These are phyloP conservation scores for Drosophila novamexicana DNA, from an alignment of 1,140 invertebrate species.

Conservation along the genomic window DNA sequence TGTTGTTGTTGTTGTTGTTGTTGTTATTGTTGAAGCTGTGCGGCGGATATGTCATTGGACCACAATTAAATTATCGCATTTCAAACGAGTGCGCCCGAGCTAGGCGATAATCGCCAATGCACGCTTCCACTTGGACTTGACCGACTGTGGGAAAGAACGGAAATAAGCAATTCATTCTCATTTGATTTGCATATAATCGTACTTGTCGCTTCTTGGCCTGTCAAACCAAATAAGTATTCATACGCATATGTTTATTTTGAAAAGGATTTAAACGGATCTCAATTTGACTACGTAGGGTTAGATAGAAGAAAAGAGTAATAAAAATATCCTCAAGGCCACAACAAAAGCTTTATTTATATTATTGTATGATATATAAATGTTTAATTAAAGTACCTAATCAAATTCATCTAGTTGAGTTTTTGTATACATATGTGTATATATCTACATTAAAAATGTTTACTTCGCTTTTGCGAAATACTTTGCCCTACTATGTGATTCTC, in stretches of 20 bases:
- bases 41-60: slow-evolving; percentile 67
- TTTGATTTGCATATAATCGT: slow-evolving; percentile 72
- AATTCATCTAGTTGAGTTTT: no score
- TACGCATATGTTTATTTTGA: slow-evolving; percentile 20
- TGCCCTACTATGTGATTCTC: no score
- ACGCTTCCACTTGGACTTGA: slow-evolving; percentile 40
- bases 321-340: no score
- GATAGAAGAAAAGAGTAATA: neutral
- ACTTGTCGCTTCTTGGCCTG: slow-evolving; percentile 9
- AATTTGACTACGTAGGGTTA: slow-evolving; percentile 5
- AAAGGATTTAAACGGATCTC: neutral
- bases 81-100: slow-evolving; percentile 63
- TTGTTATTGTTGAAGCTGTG: slow-evolving; percentile 22
- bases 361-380: no score
- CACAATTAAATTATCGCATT: slow-evolving; percentile 84
- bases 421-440: no score
- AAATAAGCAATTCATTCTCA: slow-evolving; percentile 53
- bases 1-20: slow-evolving; percentile 8
- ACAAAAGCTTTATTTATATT: no score
- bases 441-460: no score
- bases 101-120: slow-evolving; percentile 37
- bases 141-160: slow-evolving; percentile 69
- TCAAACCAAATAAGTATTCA: slow-evolving; percentile 43
- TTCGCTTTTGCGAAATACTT: no score
- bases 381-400: no score